Evolutionary conservation across 2,888 invertebrate genomes (phyloP).

Genomic region (Oscheius sp.): DNA sequence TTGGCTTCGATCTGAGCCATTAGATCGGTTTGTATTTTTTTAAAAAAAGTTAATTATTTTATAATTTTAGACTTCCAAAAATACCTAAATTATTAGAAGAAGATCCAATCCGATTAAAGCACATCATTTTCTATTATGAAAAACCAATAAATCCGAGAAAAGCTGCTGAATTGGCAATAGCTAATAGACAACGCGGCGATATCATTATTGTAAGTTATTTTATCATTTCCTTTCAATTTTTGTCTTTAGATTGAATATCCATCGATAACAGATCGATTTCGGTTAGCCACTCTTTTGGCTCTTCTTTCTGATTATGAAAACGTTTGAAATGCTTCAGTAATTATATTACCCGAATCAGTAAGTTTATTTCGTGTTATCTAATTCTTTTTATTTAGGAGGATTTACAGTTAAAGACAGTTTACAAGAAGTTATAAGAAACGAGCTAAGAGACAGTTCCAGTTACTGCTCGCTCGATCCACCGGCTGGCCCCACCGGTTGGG

Average conservation of each 20-base stretch:
- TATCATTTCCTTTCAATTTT: background rate
- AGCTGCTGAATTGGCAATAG: background rate
- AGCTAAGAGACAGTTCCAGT: no score
- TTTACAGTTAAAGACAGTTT: background rate
- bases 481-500: no score
- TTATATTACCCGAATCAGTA: no score
- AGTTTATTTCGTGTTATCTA: background rate
- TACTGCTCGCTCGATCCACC: no score
- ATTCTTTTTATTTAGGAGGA: background rate
- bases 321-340: background rate
- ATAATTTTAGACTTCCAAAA: background rate
- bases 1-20: no score
- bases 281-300: background rate
- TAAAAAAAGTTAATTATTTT: no score
- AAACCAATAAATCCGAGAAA: background rate
- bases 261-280: background rate
- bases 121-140: background rate
- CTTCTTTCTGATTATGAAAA: background rate
- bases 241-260: conserved; percentile 10
- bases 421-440: no score
- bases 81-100: background rate
- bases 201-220: conserved; percentile 1
- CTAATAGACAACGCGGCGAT: conserved; percentile 3
- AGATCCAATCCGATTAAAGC: conserved; percentile 9
- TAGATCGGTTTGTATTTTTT: no score